These are phyloP conservation scores for Montipora capricornis DNA, from an alignment of 64 coral and sea anemone species.

Conservation along the genomic window DNA sequence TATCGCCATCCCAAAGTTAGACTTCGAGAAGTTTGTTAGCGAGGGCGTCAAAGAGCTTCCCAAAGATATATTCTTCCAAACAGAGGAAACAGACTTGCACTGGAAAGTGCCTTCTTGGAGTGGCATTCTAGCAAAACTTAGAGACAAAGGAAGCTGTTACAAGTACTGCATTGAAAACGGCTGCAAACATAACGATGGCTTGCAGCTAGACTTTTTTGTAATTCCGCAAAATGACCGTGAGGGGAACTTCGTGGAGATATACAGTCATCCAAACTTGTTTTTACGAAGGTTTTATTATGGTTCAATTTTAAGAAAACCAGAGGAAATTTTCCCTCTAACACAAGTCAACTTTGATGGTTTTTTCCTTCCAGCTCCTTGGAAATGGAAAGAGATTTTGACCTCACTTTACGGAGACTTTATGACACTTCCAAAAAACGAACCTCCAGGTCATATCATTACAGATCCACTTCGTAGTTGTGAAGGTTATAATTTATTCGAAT, in stretches of 20 bases:
- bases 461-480: constrained; percentile 44
- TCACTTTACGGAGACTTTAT: constrained; percentile 48
- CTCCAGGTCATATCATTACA: not conserved
- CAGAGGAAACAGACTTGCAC: not conserved
- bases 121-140: not conserved
- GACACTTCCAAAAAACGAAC: not conserved
- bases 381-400: constrained; percentile 54
- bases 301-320: not conserved
- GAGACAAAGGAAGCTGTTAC: constrained; percentile 37
- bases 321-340: constrained; percentile 26
- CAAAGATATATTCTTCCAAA: constrained; percentile 49
- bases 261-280: not conserved
- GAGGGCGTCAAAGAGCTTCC: constrained; percentile 29
- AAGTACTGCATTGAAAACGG: constrained; percentile 9
- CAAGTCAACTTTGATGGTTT: constrained; percentile 68
- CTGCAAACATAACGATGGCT: constrained; percentile 30
- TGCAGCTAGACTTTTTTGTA: constrained; percentile 51
- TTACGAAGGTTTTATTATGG: not conserved
- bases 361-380: constrained; percentile 33
- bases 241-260: constrained; percentile 20
- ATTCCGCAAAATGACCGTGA: constrained; percentile 6
- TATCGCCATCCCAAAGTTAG: constrained; percentile 8
- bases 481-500: too few relatives aligned
- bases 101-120: not conserved
- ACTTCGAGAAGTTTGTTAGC: constrained; percentile 50